These are phyloP conservation scores for Siphamia tubifer DNA, from an alignment of 2,113 vertebrate species.

Conservation along the genomic window DNA sequence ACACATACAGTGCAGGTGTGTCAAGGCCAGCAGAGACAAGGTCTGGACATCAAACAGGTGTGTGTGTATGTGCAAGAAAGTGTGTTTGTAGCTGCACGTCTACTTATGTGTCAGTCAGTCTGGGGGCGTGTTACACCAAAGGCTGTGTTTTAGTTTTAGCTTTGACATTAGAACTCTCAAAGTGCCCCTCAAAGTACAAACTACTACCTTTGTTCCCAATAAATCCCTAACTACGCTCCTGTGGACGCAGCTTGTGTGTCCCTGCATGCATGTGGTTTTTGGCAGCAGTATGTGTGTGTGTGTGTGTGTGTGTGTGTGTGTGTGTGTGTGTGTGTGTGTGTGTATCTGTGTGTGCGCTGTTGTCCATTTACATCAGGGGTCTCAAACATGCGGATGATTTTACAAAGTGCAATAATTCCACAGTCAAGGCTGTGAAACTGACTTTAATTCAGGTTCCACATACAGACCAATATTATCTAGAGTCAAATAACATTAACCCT, in stretches of 20 bases:
- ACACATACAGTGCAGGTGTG: conserved; percentile 46
- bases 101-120: neutral
- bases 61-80: conserved; percentile 17
- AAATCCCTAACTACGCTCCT: conserved; percentile 38
- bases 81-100: conserved; percentile 4
- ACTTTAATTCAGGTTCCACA: too few relatives aligned
- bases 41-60: conserved; percentile 46
- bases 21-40: conserved; percentile 32
- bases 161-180: conserved; percentile 62
- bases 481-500: too few relatives aligned
- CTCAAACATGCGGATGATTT: too few relatives aligned
- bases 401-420: too few relatives aligned
- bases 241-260: conserved; percentile 9
- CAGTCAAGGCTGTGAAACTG: too few relatives aligned
- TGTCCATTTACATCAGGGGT: neutral
- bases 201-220: conserved; percentile 32
- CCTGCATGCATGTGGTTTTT: conserved; percentile 2
- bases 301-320: neutral
- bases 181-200: conserved; percentile 51
- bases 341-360: neutral
- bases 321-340: too few relatives aligned
- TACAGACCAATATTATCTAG: too few relatives aligned
- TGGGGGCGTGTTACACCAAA: conserved; percentile 17
- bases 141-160: conserved; percentile 54
- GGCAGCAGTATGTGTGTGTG: neutral